Conservation (phyloP, 2,113 vertebrate species). For the Tetraodon nigroviridis region DNA sequence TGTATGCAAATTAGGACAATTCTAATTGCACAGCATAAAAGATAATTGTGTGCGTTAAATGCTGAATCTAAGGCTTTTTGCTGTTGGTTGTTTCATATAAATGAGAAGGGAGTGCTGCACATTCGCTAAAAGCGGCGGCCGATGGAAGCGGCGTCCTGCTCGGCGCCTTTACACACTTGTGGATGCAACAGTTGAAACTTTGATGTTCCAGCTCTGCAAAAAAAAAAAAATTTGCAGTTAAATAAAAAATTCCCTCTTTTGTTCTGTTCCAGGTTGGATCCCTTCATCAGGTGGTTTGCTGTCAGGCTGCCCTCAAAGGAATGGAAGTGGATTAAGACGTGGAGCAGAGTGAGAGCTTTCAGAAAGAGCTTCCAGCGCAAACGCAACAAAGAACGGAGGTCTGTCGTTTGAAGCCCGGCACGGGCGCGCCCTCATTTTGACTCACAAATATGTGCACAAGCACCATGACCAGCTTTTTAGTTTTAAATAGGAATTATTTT, state of each 20-base stretch:
- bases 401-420: conserved; percentile 49
- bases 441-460: background rate
- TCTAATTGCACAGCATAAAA: conserved; percentile 33
- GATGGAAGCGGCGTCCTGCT: conserved; percentile 28
- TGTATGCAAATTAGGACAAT: conserved; percentile 35
- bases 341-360: conserved; percentile 45
- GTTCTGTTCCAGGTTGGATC: conserved; percentile 36
- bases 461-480: background rate
- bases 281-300: conserved; percentile 40
- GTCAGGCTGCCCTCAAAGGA: conserved; percentile 39
- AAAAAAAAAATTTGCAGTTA: conserved; percentile 20
- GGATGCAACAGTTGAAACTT: background rate
- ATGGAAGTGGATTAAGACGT: conserved; percentile 26
- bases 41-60: conserved; percentile 18
- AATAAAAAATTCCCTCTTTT: conserved; percentile 27
- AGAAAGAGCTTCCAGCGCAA: conserved; percentile 46
- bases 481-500: conserved; percentile 1
- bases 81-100: conserved; percentile 15
- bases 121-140: conserved; percentile 50
- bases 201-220: background rate
- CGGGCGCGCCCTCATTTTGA: conserved; percentile 13
- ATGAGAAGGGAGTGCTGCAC: conserved; percentile 37
- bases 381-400: conserved; percentile 48
- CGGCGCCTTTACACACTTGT: conserved; percentile 12
- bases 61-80: conserved; percentile 11